Conservation (phyloP, 2,888 invertebrate genomes). For the Drosophila demipolita region DNA sequence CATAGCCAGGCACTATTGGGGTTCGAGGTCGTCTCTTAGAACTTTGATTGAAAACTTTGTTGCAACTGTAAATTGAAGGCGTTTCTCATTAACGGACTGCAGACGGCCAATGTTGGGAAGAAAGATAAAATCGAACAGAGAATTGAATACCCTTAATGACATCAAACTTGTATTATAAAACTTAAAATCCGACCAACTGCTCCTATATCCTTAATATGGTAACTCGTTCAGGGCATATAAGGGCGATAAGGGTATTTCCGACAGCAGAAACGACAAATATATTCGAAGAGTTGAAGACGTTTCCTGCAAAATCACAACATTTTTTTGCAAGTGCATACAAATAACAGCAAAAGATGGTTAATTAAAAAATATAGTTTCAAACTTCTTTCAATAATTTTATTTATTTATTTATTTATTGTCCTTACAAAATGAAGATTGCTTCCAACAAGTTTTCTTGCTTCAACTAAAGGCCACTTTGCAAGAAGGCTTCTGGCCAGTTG, state of each 20-base stretch:
- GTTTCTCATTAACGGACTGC: constrained; percentile 6
- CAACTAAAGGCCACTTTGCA: background rate
- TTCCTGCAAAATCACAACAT: background rate
- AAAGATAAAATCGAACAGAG: background rate
- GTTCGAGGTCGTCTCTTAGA: constrained; percentile 2
- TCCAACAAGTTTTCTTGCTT: background rate
- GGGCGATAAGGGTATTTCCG: too few species aligned
- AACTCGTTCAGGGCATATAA: background rate
- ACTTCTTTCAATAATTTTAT: background rate
- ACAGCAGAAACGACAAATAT: too few species aligned
- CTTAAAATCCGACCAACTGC: too few species aligned
- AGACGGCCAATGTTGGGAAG: background rate
- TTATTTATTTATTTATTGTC: background rate
- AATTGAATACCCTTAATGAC: background rate
- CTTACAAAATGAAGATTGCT: background rate
- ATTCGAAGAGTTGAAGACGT: background rate
- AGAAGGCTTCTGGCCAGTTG: background rate
- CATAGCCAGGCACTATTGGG: background rate
- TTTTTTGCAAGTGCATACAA: background rate
- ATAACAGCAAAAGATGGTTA: background rate
- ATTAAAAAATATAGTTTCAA: background rate
- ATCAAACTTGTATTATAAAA: background rate
- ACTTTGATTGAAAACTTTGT: constrained; percentile 18
- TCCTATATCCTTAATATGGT: background rate
- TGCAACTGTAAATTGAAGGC: constrained; percentile 4